phyloP scores from a whole-genome alignment of 1,140 invertebrate species.

The Drosophila subobscura region DNA sequence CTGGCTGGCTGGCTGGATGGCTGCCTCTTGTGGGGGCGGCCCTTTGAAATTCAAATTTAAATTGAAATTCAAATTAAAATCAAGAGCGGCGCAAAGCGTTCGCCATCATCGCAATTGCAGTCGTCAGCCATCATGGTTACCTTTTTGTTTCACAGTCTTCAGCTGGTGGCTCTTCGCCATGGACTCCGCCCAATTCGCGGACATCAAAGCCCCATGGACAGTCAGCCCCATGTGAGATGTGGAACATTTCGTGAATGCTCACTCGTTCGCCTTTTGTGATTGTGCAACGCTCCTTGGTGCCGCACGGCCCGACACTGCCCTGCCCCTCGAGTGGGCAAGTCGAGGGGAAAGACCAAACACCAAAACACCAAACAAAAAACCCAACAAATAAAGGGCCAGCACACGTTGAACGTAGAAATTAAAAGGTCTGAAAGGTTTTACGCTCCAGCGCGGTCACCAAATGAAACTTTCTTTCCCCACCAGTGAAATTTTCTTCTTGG shows the following conservation, averaged over 20 bases:
- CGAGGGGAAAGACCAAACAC: conserved; percentile 10
- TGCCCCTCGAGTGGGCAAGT: conserved; percentile 12
- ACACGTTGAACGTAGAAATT: conserved; percentile 24
- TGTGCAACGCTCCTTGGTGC: conserved; percentile 66
- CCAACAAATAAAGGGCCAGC: conserved; percentile 32
- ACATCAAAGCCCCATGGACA: conserved; percentile 54
- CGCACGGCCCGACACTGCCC: conserved; percentile 2
- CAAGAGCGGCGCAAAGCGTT: conserved; percentile 50
- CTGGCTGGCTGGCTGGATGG: too few species aligned
- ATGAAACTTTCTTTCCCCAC: conserved; percentile 42
- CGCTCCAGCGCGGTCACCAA: conserved; percentile 47
- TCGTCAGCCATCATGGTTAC: conserved; percentile 37
- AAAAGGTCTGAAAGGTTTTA: conserved; percentile 48
- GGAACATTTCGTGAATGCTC: conserved; percentile 50
- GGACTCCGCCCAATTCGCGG: conserved; percentile 66
- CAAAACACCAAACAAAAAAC: conserved; percentile 2
- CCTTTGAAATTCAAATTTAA: conserved; percentile 72
- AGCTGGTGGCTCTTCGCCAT: conserved; percentile 11
- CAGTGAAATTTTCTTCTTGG: not conserved
- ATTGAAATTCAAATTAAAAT: conserved; percentile 73
- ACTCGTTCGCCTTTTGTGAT: conserved; percentile 55
- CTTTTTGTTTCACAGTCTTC: conserved; percentile 12
- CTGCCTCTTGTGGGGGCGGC: conserved; percentile 48
- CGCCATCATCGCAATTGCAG: conserved; percentile 54
- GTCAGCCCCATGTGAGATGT: conserved; percentile 55